Conservation (phyloP, 1,140 invertebrate species). For the Bombyx mandarina region DNA sequence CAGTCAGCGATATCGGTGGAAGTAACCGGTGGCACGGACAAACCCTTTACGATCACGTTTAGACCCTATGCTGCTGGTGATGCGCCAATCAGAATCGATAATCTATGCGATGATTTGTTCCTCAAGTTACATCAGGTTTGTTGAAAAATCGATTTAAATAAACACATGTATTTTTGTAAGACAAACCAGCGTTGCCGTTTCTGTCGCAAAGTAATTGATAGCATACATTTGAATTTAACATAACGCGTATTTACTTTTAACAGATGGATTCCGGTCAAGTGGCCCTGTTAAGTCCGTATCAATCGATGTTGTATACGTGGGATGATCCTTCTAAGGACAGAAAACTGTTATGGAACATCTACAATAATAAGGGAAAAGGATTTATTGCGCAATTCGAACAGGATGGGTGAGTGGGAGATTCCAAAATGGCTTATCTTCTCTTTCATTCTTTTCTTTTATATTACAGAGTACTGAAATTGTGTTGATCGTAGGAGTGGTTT, state of each 20-base stretch:
- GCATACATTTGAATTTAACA: background rate
- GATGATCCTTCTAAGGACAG: conserved; percentile 84
- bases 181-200: background rate
- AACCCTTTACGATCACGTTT: conserved; percentile 81
- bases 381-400: conserved; percentile 80
- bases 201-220: background rate
- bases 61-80: conserved; percentile 78
- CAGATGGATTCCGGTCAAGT: conserved; percentile 80
- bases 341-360: conserved; percentile 85
- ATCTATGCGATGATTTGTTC: conserved; percentile 86
- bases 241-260: no score
- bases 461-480: no score
- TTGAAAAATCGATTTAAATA: background rate
- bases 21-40: conserved; percentile 79
- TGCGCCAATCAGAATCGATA: conserved; percentile 84
- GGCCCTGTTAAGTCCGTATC: conserved; percentile 82
- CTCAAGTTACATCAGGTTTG: conserved; percentile 77
- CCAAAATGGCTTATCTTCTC: background rate
- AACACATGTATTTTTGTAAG: background rate
- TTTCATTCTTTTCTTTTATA: no score
- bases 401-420: conserved; percentile 68
- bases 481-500: no score
- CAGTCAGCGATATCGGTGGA: conserved; percentile 83
- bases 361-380: conserved; percentile 83
- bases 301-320: conserved; percentile 88